phyloP scores from a whole-genome alignment of 2,113 vertebrate genomes.

The Clinocottus analis region DNA sequence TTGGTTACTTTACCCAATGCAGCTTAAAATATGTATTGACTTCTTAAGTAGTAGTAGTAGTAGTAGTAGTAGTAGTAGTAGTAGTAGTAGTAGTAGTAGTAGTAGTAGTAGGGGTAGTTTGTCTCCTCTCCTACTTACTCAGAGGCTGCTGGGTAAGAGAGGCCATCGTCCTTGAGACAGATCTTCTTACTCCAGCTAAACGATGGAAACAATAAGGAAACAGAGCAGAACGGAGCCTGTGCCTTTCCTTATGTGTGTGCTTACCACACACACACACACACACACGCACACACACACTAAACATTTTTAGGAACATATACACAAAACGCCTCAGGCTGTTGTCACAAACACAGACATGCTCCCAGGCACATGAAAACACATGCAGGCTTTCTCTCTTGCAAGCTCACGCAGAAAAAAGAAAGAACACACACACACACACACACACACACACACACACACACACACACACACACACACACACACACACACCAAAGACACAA shows the following conservation, averaged over 20 bases:
- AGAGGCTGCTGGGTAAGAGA: slow-evolving; percentile 45
- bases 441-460: background rate
- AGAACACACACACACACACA: background rate
- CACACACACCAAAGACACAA: background rate
- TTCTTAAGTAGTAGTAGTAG: background rate
- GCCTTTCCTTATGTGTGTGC: slow-evolving; percentile 40
- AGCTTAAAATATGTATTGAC: background rate
- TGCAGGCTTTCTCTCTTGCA: slow-evolving; percentile 22
- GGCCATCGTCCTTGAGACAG: slow-evolving; percentile 72
- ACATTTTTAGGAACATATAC: slow-evolving; percentile 66
- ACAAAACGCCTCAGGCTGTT: slow-evolving; percentile 74
- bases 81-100: too few species aligned
- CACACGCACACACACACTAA: slow-evolving; percentile 33
- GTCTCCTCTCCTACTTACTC: slow-evolving; percentile 31
- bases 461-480: background rate
- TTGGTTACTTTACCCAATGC: background rate
- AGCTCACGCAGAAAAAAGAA: slow-evolving; percentile 8
- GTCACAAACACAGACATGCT: slow-evolving; percentile 74
- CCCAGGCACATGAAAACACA: slow-evolving; percentile 62
- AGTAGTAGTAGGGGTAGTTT: background rate
- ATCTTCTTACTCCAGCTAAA: slow-evolving; percentile 67
- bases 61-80: background rate
- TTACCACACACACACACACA: slow-evolving; percentile 37
- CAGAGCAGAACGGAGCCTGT: slow-evolving; percentile 66
- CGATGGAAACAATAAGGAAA: slow-evolving; percentile 73